A percentile compares a stretch with the other conserved stretches of the same genome.
phyloP scores from a whole-genome alignment of 2,113 vertebrate genomes.

The Menura novaehollandiae region DNA sequence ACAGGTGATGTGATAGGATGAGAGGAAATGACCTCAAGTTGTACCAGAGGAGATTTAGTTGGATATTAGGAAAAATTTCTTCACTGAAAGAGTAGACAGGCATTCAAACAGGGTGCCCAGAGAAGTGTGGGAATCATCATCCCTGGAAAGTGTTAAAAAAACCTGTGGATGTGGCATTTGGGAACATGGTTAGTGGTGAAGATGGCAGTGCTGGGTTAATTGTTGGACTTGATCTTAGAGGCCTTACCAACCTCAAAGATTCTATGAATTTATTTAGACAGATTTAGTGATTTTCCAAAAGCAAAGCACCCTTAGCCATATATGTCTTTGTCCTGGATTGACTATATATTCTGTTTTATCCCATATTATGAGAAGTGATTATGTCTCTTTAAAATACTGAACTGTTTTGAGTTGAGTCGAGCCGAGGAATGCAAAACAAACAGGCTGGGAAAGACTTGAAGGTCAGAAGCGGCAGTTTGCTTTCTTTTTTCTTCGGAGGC shows the following conservation, averaged over 20 bases:
- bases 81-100: neutral
- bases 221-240: neutral
- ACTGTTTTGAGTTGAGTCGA: too few relatives aligned
- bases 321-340: too few relatives aligned
- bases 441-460: too few relatives aligned
- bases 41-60: neutral
- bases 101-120: neutral
- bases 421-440: too few relatives aligned
- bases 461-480: too few relatives aligned
- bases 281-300: neutral
- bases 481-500: too few relatives aligned
- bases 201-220: neutral
- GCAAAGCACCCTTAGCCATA: neutral
- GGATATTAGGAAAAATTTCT: neutral
- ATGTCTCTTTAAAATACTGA: too few relatives aligned
- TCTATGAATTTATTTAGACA: neutral
- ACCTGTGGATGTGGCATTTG: neutral
- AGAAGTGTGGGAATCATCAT: neutral
- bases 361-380: too few relatives aligned
- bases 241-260: neutral
- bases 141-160: neutral
- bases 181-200: neutral
- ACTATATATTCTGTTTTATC: too few relatives aligned
- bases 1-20: neutral
- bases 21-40: neutral